A percentile compares a stretch with the other conserved stretches of the same genome.
phyloP scores from a whole-genome alignment of 1,140 invertebrate species.

The Pectinophora gossypiella region DNA sequence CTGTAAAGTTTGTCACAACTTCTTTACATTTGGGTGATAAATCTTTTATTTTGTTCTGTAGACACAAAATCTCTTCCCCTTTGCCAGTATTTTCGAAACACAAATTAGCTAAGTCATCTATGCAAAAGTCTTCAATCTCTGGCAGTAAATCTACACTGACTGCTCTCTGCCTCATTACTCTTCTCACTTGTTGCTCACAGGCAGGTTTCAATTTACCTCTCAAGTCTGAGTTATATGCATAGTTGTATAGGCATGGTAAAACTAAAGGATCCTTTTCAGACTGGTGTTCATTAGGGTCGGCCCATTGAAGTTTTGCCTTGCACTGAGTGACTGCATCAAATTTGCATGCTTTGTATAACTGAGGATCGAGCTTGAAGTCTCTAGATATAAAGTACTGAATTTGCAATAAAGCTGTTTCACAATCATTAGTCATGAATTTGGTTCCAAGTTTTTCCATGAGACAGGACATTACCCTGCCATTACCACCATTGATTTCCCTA shows the following conservation, averaged over 20 bases:
- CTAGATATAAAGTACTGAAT: slow-evolving; percentile 98
- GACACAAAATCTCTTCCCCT: slow-evolving; percentile 93
- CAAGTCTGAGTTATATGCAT: slow-evolving; percentile 85
- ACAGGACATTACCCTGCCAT: slow-evolving; percentile 92
- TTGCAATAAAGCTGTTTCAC: slow-evolving; percentile 93
- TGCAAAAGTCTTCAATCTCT: slow-evolving; percentile 93
- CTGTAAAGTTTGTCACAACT: slow-evolving; percentile 91
- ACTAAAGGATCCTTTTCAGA: slow-evolving; percentile 83
- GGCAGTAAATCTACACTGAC: slow-evolving; percentile 94
- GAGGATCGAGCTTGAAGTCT: slow-evolving; percentile 95
- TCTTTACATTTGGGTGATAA: slow-evolving; percentile 80
- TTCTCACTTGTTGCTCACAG: slow-evolving; percentile 87
- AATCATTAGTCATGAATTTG: slow-evolving; percentile 89
- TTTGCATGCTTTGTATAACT: slow-evolving; percentile 91
- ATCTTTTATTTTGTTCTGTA: slow-evolving; percentile 92
- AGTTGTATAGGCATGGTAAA: slow-evolving; percentile 94
- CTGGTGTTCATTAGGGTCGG: slow-evolving; percentile 74
- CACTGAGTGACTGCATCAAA: slow-evolving; percentile 90
- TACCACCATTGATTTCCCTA: slow-evolving; percentile 79
- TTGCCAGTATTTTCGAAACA: slow-evolving; percentile 91
- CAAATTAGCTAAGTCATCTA: slow-evolving; percentile 87
- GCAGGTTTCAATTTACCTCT: slow-evolving; percentile 78
- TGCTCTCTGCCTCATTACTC: slow-evolving; percentile 95
- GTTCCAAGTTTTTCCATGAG: slow-evolving; percentile 94
- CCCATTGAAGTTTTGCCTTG: slow-evolving; percentile 87